phyloP scores from a whole-genome alignment of 2,113 vertebrate species.

The Sinosuthora webbiana region DNA sequence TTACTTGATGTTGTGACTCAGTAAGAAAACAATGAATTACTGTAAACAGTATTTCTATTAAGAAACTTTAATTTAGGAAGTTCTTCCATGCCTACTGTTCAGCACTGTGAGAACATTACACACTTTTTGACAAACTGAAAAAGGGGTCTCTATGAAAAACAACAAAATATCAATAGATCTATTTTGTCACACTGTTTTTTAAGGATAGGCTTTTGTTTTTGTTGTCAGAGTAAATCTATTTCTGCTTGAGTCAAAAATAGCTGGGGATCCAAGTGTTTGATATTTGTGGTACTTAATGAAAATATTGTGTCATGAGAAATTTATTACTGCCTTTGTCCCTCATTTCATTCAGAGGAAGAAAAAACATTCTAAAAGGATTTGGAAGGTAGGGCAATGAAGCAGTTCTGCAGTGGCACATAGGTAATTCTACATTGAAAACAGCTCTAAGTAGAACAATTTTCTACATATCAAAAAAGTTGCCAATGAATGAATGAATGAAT shows the following conservation, averaged over 20 bases:
- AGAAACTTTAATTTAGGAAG: neutral
- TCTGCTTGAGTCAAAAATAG: neutral
- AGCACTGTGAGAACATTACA: neutral
- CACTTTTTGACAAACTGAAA: neutral
- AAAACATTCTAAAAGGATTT: neutral
- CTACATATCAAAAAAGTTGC: neutral
- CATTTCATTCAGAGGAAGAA: conserved; percentile 15
- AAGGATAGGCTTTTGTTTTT: neutral
- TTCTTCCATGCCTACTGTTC: neutral
- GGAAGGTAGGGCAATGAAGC: neutral
- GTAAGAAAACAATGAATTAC: neutral
- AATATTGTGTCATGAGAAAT: conserved; percentile 10
- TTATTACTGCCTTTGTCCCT: neutral
- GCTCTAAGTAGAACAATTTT: neutral
- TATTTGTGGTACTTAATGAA: conserved; percentile 20
- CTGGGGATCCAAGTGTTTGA: neutral
- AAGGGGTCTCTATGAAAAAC: neutral
- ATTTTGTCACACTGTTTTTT: neutral
- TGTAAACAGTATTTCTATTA: neutral
- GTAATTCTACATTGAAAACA: neutral
- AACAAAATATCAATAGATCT: neutral
- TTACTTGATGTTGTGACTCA: neutral
- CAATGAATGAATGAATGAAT: neutral
- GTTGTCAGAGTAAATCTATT: neutral
- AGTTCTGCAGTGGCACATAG: neutral